Percentiles rank a stretch among this genome's conserved stretches.
Evolutionary conservation across 2,113 vertebrate species (phyloP).

Genomic region (Pomatostomus ruficeps): DNA sequence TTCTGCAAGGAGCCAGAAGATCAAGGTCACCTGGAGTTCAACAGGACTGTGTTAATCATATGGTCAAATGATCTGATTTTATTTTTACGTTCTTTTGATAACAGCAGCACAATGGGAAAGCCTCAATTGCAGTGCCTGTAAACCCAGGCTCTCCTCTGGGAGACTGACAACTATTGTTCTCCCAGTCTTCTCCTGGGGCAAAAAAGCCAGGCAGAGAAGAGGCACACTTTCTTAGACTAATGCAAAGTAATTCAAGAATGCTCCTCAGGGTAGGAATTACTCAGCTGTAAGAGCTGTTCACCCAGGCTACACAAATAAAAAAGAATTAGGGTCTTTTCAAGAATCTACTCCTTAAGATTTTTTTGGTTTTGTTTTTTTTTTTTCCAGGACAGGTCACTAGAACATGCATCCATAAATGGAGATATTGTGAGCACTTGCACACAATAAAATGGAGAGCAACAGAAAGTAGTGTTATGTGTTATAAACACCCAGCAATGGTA

Average conservation of each 20-base stretch:
- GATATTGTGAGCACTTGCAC: background rate
- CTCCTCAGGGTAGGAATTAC: slow-evolving; percentile 60
- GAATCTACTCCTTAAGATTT: slow-evolving; percentile 12
- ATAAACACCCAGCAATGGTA: background rate
- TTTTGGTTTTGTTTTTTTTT: background rate
- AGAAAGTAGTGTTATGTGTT: background rate
- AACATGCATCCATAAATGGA: background rate
- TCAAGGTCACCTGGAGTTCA: slow-evolving; percentile 42
- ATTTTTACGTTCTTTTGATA: slow-evolving; percentile 25
- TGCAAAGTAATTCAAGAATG: slow-evolving; percentile 54
- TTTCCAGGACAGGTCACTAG: slow-evolving; percentile 4
- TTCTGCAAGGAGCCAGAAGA: background rate
- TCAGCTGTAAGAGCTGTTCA: slow-evolving; percentile 33
- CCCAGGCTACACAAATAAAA: slow-evolving; percentile 39
- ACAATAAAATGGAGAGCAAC: background rate
- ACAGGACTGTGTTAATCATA: slow-evolving; percentile 20
- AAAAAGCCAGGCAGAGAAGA: slow-evolving; percentile 32
- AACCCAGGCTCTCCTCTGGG: background rate
- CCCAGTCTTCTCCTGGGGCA: slow-evolving; percentile 2
- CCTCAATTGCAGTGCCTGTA: background rate
- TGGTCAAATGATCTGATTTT: slow-evolving; percentile 43
- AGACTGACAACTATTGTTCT: slow-evolving; percentile 21
- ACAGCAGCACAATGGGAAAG: background rate
- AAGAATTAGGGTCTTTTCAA: slow-evolving; percentile 36
- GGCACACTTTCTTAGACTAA: slow-evolving; percentile 45